Base-by-base conservation (phyloP, 2,888 invertebrate species). In the Idaea dimidiata region DNA sequence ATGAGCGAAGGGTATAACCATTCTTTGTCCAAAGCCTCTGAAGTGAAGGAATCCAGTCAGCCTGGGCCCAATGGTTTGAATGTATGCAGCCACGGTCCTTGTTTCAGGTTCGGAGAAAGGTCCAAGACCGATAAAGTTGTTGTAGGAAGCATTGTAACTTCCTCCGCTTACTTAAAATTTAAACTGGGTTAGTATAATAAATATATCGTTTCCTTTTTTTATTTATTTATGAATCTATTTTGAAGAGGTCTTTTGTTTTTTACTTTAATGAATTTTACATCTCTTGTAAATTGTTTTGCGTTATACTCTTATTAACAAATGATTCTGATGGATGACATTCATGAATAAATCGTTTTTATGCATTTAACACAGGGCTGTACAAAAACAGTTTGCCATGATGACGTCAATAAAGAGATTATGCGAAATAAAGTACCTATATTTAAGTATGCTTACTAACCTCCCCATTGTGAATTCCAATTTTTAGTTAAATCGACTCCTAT, bases 381-480 rank as follows among this genome's bases (percentile, higher is more conserved):
- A n/a, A n/a, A n/a, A n/a, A n/a, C n/a, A n/a, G n/a, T n/a, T n/a
- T n/a, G n/a, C n/a, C n/a, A n/a, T n/a, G n/a, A n/a, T n/a, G n/a
- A n/a, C n/a, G n/a, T n/a, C n/a, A n/a, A n/a, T n/a, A n/a, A n/a
- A n/a, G n/a, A n/a, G n/a, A n/a, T n/a, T n/a, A n/a, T n/a, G n/a
- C n/a, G n/a, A n/a, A n/a, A n/a, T n/a, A n/a, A n/a, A n/a, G n/a
- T n/a, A n/a, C n/a, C n/a, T n/a, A n/a, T n/a, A n/a, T n/a, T n/a
- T 32, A 57, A 5, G 14, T 1, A 10, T 14, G 0, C 17, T 43
- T 63, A 66, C 69, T 72, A 74, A 93, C 93, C 91, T 81, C 93
- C 94, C 94, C 94, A 94, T 71, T 94, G 92, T 59, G 93, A 93
- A 66, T 91, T 94, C 94, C 94, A 95, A 78, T 95, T 95, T 66